These are phyloP conservation scores for Strigamia crassipes DNA, from an alignment of 2,888 invertebrate species.

Conservation along the genomic window DNA sequence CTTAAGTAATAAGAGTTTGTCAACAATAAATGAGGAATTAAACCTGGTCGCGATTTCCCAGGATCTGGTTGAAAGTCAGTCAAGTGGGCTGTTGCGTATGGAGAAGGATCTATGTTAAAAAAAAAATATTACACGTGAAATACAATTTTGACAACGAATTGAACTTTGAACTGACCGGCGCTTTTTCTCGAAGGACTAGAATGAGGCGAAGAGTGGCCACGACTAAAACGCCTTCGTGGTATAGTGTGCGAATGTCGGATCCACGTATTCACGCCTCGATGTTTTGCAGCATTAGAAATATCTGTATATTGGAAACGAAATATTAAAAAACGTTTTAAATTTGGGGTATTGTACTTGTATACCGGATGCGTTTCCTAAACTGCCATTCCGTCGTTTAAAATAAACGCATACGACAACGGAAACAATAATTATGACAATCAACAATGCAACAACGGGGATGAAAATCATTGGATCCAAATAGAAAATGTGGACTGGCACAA, in stretches of 20 bases:
- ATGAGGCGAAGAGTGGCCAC: neutral
- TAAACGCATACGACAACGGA: conserved; percentile 36
- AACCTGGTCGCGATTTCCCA: neutral
- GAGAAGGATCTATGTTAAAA: neutral
- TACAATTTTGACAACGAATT: neutral
- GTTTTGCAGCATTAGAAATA: neutral
- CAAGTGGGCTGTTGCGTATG: neutral
- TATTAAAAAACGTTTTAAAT: neutral
- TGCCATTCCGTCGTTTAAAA: conserved; percentile 26
- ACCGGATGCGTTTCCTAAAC: conserved; percentile 31
- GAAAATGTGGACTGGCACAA: neutral
- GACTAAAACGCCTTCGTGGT: neutral
- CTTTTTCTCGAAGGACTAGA: neutral
- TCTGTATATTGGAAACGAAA: neutral
- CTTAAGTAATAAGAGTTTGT: neutral
- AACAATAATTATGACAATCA: conserved; percentile 32
- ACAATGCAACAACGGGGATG: conserved; percentile 41
- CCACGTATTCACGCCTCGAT: conserved; percentile 29
- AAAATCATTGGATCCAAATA: conserved; percentile 41
- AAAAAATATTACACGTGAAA: neutral
- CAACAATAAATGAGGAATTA: neutral
- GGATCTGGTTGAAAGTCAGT: conserved; percentile 10
- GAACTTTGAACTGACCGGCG: neutral
- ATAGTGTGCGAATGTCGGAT: conserved; percentile 17
- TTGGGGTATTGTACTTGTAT: neutral